A percentile compares a stretch with the other conserved stretches of the same genome.
These are phyloP conservation scores for Cephus pulcher DNA, from an alignment of 2,888 invertebrate genomes.

Conservation along the genomic window DNA sequence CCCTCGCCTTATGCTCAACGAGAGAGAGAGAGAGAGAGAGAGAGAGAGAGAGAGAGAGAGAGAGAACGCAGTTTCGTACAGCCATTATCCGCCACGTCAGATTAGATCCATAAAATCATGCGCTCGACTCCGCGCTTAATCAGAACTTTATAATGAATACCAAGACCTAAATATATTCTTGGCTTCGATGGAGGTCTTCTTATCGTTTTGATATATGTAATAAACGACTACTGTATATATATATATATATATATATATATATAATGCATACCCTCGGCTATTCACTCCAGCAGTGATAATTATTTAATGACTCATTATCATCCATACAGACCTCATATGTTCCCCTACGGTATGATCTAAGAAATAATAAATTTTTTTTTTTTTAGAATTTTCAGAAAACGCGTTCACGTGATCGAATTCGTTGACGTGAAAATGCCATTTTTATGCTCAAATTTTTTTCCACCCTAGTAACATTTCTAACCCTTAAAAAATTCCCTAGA, in stretches of 20 bases:
- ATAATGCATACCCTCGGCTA: background rate
- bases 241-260: background rate
- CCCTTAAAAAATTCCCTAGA: background rate
- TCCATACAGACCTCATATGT: background rate
- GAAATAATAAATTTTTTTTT: background rate
- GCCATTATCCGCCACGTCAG: background rate
- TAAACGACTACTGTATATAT: background rate
- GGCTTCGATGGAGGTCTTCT: background rate
- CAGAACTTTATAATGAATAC: constrained; percentile 42
- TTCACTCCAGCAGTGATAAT: constrained; percentile 29
- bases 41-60: background rate
- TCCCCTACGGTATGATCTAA: background rate
- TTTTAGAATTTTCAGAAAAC: background rate
- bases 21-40: too few species aligned
- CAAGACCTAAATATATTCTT: background rate
- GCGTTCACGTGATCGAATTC: background rate
- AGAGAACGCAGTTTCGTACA: background rate
- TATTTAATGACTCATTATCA: constrained; percentile 50
- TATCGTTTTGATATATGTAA: background rate
- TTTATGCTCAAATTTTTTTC: too few species aligned
- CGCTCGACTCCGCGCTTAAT: constrained; percentile 20
- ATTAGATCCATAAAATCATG: constrained; percentile 3
- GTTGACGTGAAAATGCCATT: too few species aligned
- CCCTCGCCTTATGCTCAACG: background rate
- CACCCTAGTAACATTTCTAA: background rate